These are phyloP conservation scores for Hydropsyche tenuis DNA, from an alignment of 1,140 invertebrate genomes.

Conservation along the genomic window DNA sequence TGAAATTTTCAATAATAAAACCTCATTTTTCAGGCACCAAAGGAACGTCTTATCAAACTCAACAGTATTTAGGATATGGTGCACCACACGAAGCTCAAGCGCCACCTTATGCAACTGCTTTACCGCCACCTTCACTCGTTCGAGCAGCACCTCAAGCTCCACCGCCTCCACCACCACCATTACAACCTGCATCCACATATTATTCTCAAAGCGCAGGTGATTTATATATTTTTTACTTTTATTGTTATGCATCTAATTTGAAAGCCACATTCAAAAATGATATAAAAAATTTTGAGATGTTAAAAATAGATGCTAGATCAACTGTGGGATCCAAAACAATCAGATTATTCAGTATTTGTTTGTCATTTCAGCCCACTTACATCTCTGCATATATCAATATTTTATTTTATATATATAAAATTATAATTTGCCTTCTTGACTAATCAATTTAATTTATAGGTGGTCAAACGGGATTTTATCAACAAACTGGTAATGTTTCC, in stretches of 20 bases:
- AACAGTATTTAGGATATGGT: conserved; percentile 60
- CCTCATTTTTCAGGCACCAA: conserved; percentile 41
- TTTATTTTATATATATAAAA: no score
- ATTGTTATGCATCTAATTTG: conserved; percentile 20
- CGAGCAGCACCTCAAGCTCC: conserved; percentile 33
- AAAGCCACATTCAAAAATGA: conserved; percentile 28
- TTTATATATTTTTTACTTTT: conserved; percentile 1
- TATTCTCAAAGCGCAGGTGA: conserved; percentile 47
- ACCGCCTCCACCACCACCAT: conserved; percentile 43
- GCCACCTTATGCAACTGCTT: conserved; percentile 54
- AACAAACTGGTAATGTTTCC: conserved; percentile 47
- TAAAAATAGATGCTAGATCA: conserved; percentile 26
- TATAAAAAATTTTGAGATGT: conserved; percentile 11
- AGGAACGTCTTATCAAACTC: conserved; percentile 55
- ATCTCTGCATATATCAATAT: no score
- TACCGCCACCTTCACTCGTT: conserved; percentile 53
- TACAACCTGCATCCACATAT: conserved; percentile 41
- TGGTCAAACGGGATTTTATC: conserved; percentile 48
- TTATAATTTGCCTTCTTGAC: no score
- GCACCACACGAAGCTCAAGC: conserved; percentile 57
- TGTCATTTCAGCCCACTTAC: conserved; percentile 38
- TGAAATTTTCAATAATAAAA: not conserved
- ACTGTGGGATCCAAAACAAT: conserved; percentile 31
- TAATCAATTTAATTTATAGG: conserved; percentile 22
- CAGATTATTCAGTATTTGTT: not conserved